Base-by-base conservation (phyloP, 2,888 invertebrate species). In the Rotaria socialis region DNA sequence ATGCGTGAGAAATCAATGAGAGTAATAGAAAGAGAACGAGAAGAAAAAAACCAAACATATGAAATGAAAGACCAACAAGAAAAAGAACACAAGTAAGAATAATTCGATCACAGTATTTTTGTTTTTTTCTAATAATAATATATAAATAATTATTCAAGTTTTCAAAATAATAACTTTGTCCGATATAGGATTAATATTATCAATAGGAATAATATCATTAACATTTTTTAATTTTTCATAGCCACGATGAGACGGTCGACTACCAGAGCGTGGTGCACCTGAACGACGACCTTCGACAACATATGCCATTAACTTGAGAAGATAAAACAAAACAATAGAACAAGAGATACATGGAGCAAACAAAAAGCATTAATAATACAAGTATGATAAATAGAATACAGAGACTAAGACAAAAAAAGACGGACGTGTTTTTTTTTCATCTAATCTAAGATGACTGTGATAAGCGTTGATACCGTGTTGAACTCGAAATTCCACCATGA, bases 211-310 rank as follows among this genome's bases (percentile, higher is more conserved):
- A 47, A 47, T n/a, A 80, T 80, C 75, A 80, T 80, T 80, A 14
- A 80, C 22, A 80, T 80, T 80, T 47, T 80, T 80, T 80, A 80
- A 80, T 80, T 80, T 80, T 80, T 80, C 75, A 80, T 80, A 80
- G 47, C 47, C 47, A 47, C 75, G 75, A 80, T 43, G 43, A 24
- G 75, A 80, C 41, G 75, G 75, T 6, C 75, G 75, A 80, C 75
- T 80, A 10, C 43, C 41, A 22, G 75, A 24, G 3, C 43, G 47
- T 43, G 43, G 7, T 22, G 24, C 47, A 24, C 24, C 19, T 80
- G 75, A 2, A 22, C 75, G 75, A 47, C 75, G 75, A 80, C 75
- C 75, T 80, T 80, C 75, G 47, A 80, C 24, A 0, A 47, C 41
- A 80, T 80, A 80, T 24, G 43, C 75, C 75, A 80, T 80, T n/a